Percentiles rank a stretch among this genome's conserved stretches.
Conservation (phyloP, 2,113 vertebrate species). For the Solenodon paradoxus region DNA sequence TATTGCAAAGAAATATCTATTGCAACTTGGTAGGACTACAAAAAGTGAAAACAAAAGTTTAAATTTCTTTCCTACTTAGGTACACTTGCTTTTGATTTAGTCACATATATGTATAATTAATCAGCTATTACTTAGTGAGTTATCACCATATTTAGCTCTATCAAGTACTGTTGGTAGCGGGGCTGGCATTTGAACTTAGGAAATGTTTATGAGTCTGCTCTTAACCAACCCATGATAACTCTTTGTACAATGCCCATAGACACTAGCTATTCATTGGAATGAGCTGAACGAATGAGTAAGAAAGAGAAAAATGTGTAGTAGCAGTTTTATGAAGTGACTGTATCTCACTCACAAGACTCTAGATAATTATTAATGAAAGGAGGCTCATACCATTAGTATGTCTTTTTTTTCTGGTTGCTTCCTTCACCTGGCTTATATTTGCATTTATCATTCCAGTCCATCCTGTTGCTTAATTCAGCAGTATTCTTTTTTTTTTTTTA, state of each 20-base stretch:
- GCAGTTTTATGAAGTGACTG: background rate
- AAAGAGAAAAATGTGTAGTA: background rate
- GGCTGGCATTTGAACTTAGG: background rate
- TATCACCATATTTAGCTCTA: background rate
- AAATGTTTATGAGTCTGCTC: background rate
- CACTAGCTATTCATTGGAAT: background rate
- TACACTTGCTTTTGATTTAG: background rate
- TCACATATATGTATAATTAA: background rate
- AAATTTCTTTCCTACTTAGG: background rate
- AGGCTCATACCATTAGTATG: background rate
- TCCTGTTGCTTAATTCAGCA: constrained; percentile 43
- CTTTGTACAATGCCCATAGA: background rate
- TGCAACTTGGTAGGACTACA: background rate
- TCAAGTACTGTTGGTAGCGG: background rate
- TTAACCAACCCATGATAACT: background rate
- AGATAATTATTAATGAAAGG: background rate
- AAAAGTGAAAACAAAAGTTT: background rate
- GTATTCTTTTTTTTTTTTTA: no score
- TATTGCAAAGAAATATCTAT: background rate
- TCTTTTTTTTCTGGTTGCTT: background rate
- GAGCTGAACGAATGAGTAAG: background rate
- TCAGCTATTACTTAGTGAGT: background rate
- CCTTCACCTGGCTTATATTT: background rate
- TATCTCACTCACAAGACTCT: background rate
- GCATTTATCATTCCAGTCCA: background rate